Evolutionary conservation across 2,113 vertebrate genomes (phyloP).

Genomic region (Macquaria australasica): DNA sequence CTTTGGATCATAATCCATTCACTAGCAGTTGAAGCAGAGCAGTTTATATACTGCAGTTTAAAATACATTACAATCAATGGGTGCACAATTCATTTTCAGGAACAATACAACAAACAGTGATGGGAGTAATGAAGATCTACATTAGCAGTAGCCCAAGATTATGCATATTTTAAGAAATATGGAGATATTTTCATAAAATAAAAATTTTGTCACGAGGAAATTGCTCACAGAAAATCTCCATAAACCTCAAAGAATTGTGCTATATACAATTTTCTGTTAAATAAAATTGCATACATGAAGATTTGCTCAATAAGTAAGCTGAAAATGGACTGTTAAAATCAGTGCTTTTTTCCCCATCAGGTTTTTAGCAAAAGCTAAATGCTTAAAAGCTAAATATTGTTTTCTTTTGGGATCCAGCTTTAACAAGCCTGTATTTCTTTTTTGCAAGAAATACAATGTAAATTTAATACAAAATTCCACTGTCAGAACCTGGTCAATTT

Average conservation of each 20-base stretch:
- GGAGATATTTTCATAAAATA: not conserved
- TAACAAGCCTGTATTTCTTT: not conserved
- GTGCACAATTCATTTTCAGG: not conserved
- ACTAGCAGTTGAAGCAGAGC: not conserved
- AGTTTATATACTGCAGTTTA: not conserved
- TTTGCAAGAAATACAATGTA: not conserved
- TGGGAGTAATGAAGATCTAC: not conserved
- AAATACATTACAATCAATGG: not conserved
- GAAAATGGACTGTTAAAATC: no score
- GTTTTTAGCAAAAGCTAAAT: not conserved
- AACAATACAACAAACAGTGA: slow-evolving; percentile 4
- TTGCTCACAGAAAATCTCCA: not conserved
- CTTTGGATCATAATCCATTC: not conserved
- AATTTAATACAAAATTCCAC: not conserved
- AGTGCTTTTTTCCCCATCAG: not conserved
- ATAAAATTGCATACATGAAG: no score
- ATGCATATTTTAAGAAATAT: not conserved
- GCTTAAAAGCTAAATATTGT: not conserved
- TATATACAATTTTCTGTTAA: no score
- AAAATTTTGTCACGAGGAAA: no score
- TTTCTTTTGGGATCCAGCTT: not conserved
- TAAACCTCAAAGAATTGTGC: no score
- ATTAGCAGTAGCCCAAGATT: not conserved
- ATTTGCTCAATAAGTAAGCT: no score
- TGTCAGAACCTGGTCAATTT: not conserved